Evolutionary conservation across 53 echinoderm and acorn worm genomes (phyloP).

Genomic region (Mesocentrotus franciscanus): DNA sequence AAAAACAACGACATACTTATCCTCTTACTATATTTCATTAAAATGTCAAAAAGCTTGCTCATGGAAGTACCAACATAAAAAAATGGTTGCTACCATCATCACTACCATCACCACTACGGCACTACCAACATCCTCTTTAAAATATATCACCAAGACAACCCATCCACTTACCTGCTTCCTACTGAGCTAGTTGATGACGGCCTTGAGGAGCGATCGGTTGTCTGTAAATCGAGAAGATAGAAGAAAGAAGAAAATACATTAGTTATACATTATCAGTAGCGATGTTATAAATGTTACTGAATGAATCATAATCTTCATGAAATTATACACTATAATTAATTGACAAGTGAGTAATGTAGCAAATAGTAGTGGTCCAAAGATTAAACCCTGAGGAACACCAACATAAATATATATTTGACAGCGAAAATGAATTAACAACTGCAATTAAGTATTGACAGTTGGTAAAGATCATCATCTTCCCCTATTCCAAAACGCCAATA

Average conservation of each 20-base stretch:
- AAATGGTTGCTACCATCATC: neutral
- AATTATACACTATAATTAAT: neutral
- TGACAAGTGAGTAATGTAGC: neutral
- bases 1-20: neutral
- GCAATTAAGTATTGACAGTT: too few relatives aligned
- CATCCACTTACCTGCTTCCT: slow-evolving; percentile 62
- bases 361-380: neutral
- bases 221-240: slow-evolving; percentile 32
- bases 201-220: slow-evolving; percentile 52
- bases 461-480: neutral
- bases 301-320: neutral
- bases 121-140: too few relatives aligned
- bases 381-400: slow-evolving; percentile 1
- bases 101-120: neutral
- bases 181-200: slow-evolving; percentile 65
- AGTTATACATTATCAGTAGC: too few relatives aligned
- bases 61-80: neutral
- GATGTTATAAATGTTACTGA: too few relatives aligned
- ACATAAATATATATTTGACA: neutral
- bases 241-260: neutral
- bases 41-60: neutral
- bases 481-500: neutral
- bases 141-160: neutral
- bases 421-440: neutral
- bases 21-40: neutral